A percentile compares a stretch with the other conserved stretches of the same genome.
Conservation (phyloP, 2,113 vertebrate species). For the Sapajus apella region DNA sequence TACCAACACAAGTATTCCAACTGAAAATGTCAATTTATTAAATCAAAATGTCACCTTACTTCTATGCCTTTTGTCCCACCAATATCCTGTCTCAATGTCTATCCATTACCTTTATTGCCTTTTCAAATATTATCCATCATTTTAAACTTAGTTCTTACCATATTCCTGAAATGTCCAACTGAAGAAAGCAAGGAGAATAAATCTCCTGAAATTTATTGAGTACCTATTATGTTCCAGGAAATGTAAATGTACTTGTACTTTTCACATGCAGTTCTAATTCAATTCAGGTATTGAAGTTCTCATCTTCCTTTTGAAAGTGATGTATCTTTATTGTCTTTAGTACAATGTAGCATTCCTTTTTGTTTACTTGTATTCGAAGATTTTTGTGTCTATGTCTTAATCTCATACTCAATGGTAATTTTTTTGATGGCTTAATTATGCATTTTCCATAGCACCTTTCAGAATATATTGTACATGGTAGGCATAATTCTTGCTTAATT, state of each 20-base stretch:
- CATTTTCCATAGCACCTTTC: background rate
- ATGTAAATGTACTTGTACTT: background rate
- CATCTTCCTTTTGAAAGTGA: background rate
- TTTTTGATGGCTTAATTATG: conserved; percentile 11
- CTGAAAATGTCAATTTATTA: background rate
- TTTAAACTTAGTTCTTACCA: background rate
- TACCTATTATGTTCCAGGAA: background rate
- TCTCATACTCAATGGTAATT: background rate
- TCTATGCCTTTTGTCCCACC: background rate
- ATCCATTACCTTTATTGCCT: background rate
- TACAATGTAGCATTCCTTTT: background rate
- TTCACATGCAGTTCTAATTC: background rate
- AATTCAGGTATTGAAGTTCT: background rate
- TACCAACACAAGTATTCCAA: background rate
- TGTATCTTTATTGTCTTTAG: background rate
- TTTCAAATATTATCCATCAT: background rate
- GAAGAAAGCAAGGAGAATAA: background rate
- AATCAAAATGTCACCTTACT: background rate
- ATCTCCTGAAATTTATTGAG: background rate
- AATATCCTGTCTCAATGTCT: background rate
- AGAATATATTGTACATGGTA: background rate
- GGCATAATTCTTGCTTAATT: background rate
- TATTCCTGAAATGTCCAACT: background rate
- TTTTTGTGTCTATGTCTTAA: background rate
- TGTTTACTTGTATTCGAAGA: background rate